phyloP scores from a whole-genome alignment of 1,140 invertebrate genomes.

The Triops longicaudatus region DNA sequence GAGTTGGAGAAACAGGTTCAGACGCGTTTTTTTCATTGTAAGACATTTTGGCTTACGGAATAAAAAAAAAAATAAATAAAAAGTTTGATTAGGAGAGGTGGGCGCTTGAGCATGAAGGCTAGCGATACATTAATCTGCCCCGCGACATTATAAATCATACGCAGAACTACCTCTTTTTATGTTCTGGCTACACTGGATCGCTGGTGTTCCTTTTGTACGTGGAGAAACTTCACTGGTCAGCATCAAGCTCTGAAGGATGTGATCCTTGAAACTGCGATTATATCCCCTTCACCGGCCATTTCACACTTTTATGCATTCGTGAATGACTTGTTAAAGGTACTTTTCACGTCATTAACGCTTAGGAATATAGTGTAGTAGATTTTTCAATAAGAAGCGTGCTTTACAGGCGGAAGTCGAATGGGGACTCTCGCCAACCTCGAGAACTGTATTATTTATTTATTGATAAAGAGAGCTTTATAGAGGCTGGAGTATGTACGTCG shows the following conservation, averaged over 20 bases:
- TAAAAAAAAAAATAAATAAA: background rate
- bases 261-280: background rate
- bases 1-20: background rate
- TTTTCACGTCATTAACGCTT: background rate
- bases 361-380: background rate
- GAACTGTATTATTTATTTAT: background rate
- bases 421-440: background rate
- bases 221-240: background rate
- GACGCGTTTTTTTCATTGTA: background rate
- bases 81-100: constrained; percentile 8
- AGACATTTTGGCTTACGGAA: background rate
- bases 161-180: background rate
- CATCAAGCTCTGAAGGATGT: background rate
- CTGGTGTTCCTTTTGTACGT: background rate
- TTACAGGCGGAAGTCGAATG: background rate
- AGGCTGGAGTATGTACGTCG: background rate
- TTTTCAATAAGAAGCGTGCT: background rate
- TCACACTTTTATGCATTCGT: constrained; percentile 3
- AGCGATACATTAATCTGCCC: constrained; percentile 11
- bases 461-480: background rate
- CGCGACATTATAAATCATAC: constrained; percentile 10
- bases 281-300: background rate
- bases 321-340: background rate
- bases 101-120: background rate
- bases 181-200: background rate